Evolutionary conservation across 2,797 vertebrate genomes (phyloP).

Genomic region (Limnodromus scolopaceus): DNA sequence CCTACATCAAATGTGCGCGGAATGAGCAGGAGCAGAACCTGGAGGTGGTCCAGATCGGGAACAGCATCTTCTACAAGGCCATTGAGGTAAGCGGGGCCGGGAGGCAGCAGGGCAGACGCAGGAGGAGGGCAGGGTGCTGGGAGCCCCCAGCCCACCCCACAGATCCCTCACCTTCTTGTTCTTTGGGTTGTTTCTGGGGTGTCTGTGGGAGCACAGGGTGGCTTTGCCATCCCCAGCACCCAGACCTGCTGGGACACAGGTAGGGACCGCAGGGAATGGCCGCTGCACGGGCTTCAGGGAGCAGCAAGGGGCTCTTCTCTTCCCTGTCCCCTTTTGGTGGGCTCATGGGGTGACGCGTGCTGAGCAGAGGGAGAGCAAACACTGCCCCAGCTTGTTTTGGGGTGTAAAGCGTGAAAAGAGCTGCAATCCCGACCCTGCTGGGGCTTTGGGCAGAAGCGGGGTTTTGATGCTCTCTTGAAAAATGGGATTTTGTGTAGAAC

Average conservation of each 20-base stretch:
- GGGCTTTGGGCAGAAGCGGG: accelerated
- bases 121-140: background rate
- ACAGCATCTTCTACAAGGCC: constrained; percentile 97
- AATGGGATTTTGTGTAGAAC: background rate
- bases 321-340: background rate
- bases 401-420: background rate
- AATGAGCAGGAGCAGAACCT: constrained; percentile 98
- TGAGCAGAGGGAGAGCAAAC: background rate
- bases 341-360: background rate
- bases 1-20: constrained; percentile 96
- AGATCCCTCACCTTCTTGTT: background rate
- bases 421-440: accelerated
- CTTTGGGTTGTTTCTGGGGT: background rate
- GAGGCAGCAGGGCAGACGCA: accelerated
- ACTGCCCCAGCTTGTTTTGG: background rate
- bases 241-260: background rate
- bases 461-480: background rate
- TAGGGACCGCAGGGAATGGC: accelerated
- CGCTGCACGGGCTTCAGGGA: accelerated
- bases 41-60: constrained; percentile 96
- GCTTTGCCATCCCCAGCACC: accelerated
- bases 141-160: background rate
- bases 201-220: background rate
- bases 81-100: constrained; percentile 83
- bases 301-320: background rate